Evolutionary conservation across 2,113 vertebrate genomes (phyloP), one percentile per base, ranked within the genome.

Genomic region (Scartelaos histophorus): DNA sequence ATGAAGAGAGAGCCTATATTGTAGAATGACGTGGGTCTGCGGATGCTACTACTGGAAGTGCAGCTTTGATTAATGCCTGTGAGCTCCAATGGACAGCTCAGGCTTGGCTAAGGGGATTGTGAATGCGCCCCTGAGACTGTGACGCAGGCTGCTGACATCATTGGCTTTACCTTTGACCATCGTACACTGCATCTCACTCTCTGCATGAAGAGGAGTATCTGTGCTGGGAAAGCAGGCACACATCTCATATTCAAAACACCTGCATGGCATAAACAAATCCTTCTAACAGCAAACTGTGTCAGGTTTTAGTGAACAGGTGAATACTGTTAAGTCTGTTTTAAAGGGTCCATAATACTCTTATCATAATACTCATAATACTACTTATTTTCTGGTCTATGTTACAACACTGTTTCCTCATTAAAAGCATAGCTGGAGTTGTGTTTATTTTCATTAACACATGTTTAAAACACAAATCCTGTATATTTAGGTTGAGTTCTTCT

Each of bases 121-220:
- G 82, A 87, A 85, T 47, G 71, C 72, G 75, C 81, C 73, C 70
- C 78, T 67, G 69, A 87, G 86, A 83, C 85, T 85, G 76, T 92
- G 91, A 92, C 90, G 91, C 82, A 88, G 67, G 85, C 82, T 90
- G 85, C 87, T 91, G 89, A 92, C 88, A 90, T 91, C 91, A 90
- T 69, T 57, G 73, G 74, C 75, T 69, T 67, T 82, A 72, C 74
- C 79, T 80, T 58, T 84, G 82, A 85, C 81, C 80, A 82, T 69
- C 79, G 79, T 73, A 82, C 65, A 54, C 38, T 0, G 12, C 70
- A 22, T 24, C 54, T 57, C 54, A 60, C 57, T 74, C 47, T 51
- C 75, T 84, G 78, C 67, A 34, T 38, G 60, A 38, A 43, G 19
- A 64, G 34, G 3, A 34, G 17, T 17, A 43, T 35, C 17, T 21